Evolutionary conservation across 37 sponge, comb jelly and placozoan species (phyloP).

Genomic region (Haliclona indistincta): DNA sequence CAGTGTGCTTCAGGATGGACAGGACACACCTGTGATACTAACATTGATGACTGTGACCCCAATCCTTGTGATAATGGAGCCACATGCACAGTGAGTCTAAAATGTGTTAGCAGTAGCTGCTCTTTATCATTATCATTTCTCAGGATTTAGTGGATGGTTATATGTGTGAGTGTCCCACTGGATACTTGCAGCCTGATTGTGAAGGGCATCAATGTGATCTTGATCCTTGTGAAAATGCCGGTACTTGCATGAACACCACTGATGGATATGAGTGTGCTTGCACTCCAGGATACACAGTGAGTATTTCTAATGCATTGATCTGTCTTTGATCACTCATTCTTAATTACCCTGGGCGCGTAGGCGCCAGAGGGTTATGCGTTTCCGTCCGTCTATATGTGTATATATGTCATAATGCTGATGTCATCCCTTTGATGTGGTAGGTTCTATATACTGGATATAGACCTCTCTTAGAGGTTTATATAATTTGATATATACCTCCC

Average conservation of each 20-base stretch:
- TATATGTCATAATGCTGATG: too few species aligned
- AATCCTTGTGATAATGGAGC: not conserved
- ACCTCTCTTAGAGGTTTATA: too few species aligned
- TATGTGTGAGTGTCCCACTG: slow-evolving; percentile 8
- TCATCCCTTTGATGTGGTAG: too few species aligned
- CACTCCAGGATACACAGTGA: not conserved
- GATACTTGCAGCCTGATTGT: not conserved
- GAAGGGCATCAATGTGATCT: slow-evolving; percentile 7
- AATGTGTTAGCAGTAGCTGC: not conserved
- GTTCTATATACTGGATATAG: too few species aligned
- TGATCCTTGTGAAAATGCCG: not conserved
- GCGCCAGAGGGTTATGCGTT: too few species aligned
- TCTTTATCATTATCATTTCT: not conserved
- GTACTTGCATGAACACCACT: not conserved
- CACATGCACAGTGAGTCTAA: slow-evolving; percentile 3
- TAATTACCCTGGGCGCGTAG: not conserved
- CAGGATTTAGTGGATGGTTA: slow-evolving; percentile 16
- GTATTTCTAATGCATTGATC: not conserved
- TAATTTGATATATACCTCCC: too few species aligned
- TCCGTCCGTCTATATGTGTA: too few species aligned
- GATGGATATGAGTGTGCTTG: not conserved
- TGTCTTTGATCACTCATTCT: not conserved
- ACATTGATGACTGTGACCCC: not conserved
- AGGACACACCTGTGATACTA: not conserved
- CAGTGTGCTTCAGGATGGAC: not conserved